Conservation (phyloP, 2,888 invertebrate species). For the Acanthopleura granulata region DNA sequence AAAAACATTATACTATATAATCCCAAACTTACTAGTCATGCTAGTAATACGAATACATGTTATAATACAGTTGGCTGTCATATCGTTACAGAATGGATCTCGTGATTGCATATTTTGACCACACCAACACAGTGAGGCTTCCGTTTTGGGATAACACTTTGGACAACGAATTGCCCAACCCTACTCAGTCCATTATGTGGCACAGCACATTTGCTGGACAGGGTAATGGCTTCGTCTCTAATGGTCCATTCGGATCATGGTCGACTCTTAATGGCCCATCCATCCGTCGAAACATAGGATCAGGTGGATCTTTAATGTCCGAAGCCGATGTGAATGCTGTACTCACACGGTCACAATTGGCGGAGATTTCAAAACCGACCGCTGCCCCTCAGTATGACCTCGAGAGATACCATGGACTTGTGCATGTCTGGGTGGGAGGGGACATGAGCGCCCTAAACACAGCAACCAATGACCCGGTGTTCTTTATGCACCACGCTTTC, state of each 20-base stretch:
- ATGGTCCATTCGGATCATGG: constrained; percentile 57
- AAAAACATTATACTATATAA: too few species aligned
- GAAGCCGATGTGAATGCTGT: constrained; percentile 37
- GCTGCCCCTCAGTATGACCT: constrained; percentile 45
- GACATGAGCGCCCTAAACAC: constrained; percentile 51
- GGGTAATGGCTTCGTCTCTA: constrained; percentile 45
- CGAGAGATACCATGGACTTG: constrained; percentile 54
- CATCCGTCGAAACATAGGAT: constrained; percentile 9
- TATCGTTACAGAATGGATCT: too few species aligned
- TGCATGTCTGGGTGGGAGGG: constrained; percentile 54
- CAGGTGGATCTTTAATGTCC: constrained; percentile 41
- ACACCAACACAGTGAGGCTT: constrained; percentile 32
- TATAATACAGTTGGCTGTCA: too few species aligned
- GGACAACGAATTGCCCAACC: constrained; percentile 44
- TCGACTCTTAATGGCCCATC: constrained; percentile 38
- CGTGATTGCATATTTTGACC: too few species aligned
- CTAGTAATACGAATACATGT: too few species aligned
- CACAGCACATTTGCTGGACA: constrained; percentile 48
- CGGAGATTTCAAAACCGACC: constrained; percentile 41
- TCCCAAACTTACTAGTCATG: too few species aligned
- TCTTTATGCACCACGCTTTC: constrained; percentile 53
- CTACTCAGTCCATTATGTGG: constrained; percentile 47
- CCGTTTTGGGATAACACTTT: constrained; percentile 29
- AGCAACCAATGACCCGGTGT: constrained; percentile 52
- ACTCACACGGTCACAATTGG: constrained; percentile 25